These are phyloP conservation scores for Urocyon cinereoargenteus DNA, from an alignment of 2,797 vertebrate species.

Conservation along the genomic window DNA sequence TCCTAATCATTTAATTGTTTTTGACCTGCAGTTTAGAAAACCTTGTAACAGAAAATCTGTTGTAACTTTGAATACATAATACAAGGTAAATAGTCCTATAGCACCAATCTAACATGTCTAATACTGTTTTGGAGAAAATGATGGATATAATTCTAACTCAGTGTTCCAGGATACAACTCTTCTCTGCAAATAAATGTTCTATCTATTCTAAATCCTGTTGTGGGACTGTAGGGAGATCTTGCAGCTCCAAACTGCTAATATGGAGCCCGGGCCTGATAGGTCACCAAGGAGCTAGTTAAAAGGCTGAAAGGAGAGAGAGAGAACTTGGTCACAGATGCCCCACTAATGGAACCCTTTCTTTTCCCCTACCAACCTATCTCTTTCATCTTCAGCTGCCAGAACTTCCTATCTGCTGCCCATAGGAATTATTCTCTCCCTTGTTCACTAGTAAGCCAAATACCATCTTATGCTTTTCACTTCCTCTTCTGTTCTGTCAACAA, in stretches of 20 bases:
- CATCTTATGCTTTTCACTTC: neutral
- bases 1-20: neutral
- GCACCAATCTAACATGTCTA: neutral
- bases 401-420: neutral
- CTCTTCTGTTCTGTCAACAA: neutral
- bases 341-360: neutral
- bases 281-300: neutral
- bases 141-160: neutral
- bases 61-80: neutral
- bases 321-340: neutral
- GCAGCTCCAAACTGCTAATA: neutral
- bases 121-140: neutral
- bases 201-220: neutral
- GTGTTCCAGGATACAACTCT: neutral
- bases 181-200: neutral
- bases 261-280: neutral
- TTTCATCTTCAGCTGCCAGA: neutral
- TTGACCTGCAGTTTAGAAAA: constrained; percentile 23
- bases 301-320: neutral
- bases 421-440: neutral
- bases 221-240: neutral
- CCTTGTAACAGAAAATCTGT: neutral
- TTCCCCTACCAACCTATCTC: neutral
- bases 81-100: neutral
- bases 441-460: neutral